Base-by-base conservation (phyloP, 2,797 vertebrate genomes). In the Falco rusticolus region DNA sequence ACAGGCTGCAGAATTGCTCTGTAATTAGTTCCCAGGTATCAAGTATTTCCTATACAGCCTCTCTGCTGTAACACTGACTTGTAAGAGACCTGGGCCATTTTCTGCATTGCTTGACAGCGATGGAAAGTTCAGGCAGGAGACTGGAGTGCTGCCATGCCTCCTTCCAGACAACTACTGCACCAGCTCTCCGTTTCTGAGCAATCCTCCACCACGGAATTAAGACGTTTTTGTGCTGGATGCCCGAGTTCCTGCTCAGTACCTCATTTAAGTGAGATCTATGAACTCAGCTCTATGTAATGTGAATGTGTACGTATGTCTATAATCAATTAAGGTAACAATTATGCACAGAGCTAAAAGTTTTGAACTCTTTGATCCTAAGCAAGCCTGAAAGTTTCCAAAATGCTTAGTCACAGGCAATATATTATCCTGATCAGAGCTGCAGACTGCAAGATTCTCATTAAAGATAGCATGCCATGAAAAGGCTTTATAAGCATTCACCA, bases 141-240 rank as follows among this genome's bases (percentile, higher is more conserved):
- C n/a, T 91, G 90, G 92, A 95, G 71, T 22, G 41, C 54, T 89
- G 84, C 81, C 80, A 92, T 77, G 64, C 31, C 43, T 86, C 74
- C 64, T 84, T 79, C 70, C 59, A 87, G 74, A 69, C 3, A 4
- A 47, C 1, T 2, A 53, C 47, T 54, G 68, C 4, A 13, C 47
- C 71, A 87, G 70, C 28, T 76, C 63, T 84, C 59, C 47, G 9
- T 51, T 91, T 78, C 66, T 59, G 47, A 89, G 47, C 48, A 63
- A 51, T 37, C 26, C 33, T 72, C 87, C 86, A 77, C 16, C 14
- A 50, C 50, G 41, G 63, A 84, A 68, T 63, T 63, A 47, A 28
- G 74, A 77, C 31, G 22, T 53, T 83, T 89, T 83, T 80, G 11
- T 66, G 47, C 77, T 83, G 70, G 60, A 66, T 57, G 28, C 31